Percentiles rank a stretch among this genome's conserved stretches.
phyloP scores from a whole-genome alignment of 2,888 invertebrate species.

The Stenodema calcarata region DNA sequence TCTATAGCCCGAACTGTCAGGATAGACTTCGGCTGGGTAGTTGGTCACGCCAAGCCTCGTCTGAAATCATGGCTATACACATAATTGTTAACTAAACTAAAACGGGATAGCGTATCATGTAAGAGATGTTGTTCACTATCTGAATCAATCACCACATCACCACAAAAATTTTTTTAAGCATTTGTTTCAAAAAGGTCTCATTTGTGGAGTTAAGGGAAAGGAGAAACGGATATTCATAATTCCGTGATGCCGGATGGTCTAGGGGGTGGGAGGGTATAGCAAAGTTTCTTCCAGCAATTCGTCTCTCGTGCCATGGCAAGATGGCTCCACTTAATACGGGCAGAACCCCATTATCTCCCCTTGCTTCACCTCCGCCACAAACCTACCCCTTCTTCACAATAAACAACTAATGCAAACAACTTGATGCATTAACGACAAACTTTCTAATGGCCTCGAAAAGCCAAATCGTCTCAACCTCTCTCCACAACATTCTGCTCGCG shows the following conservation, averaged over 20 bases:
- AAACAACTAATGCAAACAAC: conserved; percentile 50
- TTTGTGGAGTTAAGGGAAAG: not conserved
- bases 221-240: conserved; percentile 37
- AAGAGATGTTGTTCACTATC: too few relatives aligned
- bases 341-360: conserved; percentile 47
- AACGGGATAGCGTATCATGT: too few relatives aligned
- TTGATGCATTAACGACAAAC: conserved; percentile 50
- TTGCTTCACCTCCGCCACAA: not conserved
- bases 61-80: too few relatives aligned
- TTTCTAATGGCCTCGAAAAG: conserved; percentile 48
- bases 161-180: not conserved
- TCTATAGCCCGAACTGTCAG: too few relatives aligned
- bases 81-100: too few relatives aligned
- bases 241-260: conserved; percentile 46
- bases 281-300: conserved; percentile 44
- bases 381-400: conserved; percentile 38
- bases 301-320: conserved; percentile 48
- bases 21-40: too few relatives aligned
- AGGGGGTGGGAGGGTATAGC: not conserved
- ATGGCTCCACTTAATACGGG: conserved; percentile 49
- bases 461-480: conserved; percentile 30
- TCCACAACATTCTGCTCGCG: not conserved
- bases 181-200: not conserved
- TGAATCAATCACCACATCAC: too few relatives aligned
- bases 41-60: too few relatives aligned